Conservation (phyloP, 2,113 vertebrate genomes). For the Platichthys flesus region DNA sequence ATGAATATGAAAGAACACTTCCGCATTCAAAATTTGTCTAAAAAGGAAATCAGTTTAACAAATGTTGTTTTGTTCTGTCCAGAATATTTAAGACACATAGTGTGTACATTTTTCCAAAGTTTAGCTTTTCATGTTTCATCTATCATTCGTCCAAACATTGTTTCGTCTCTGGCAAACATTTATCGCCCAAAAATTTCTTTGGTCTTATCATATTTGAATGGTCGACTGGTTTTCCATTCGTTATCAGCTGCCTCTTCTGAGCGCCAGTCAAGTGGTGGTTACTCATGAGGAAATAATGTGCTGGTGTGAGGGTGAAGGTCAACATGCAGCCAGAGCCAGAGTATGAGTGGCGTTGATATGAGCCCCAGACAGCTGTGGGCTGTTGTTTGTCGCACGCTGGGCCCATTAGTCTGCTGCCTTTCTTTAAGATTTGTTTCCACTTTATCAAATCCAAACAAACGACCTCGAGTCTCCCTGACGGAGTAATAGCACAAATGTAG, state of each 20-base stretch:
- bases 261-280: conserved; percentile 67
- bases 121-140: neutral
- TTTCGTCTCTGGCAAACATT: conserved; percentile 23
- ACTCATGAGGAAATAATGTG: conserved; percentile 77
- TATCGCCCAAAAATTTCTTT: conserved; percentile 39
- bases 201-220: conserved; percentile 60
- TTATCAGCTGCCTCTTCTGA: conserved; percentile 71
- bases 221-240: conserved; percentile 62
- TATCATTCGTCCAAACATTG: neutral
- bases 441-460: conserved; percentile 59
- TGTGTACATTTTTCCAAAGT: neutral
- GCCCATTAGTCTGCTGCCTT: conserved; percentile 36
- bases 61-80: too few species aligned
- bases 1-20: neutral
- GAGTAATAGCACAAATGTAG: conserved; percentile 28
- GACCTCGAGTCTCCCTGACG: conserved; percentile 18
- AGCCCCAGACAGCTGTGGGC: conserved; percentile 56
- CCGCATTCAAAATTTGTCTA: too few species aligned
- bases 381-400: conserved; percentile 4
- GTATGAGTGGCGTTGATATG: conserved; percentile 42
- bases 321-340: conserved; percentile 27
- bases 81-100: too few species aligned
- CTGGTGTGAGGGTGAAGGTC: conserved; percentile 65
- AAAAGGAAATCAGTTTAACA: too few species aligned
- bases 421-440: conserved; percentile 49